Base-by-base conservation (phyloP, 2,113 vertebrate species). In the Scomber colias region DNA sequence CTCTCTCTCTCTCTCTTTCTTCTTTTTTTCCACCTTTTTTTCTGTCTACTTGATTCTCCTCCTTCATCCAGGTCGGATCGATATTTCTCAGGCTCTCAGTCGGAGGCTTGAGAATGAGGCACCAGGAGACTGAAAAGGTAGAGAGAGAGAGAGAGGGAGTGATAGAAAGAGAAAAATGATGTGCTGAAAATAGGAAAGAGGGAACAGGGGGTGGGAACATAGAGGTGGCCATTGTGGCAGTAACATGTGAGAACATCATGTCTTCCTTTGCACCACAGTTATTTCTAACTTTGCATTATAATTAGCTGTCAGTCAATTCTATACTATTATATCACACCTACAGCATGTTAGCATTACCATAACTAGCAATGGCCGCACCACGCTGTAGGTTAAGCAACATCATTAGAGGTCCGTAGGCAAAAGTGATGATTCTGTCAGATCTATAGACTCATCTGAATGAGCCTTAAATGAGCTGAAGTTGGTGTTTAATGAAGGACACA, bases 11-110 rank as follows among this genome's bases (percentile, higher is more conserved):
- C 35, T 35, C 35, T 1, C 35, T 8, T 30, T 64, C 50, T 17
- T 15, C 44, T 7, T 11, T 40, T 49, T 5, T 13, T 40, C 59
- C 59, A 35, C 17, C 40, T 45, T 53, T 71, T 53, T 40, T 46
- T 65, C 54, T 50, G 45, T 69, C 66, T 45, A 45, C 71, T 66
- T 69, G 15, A 59, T 79, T 85, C 40, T 62, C 19, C 27, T 62
- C 71, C 48, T 63, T 72, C 66, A 60, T 74, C 75, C 61, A 14
- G 40, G 35, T 48, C n/a, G 55, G 85, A 84, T 79, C 44, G 2
- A 87, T 87, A 84, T 60, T 79, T 85, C 57, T 87, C 61, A 40
- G 68, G 55, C 69, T 69, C 69, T 84, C 81, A 17, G 75, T 66
- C 62, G 64, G 44, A 79, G 44, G 73, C 80, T 74, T 51, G 8